Conservation (phyloP, 2,113 vertebrate genomes). For the Etheostoma cragini region DNA sequence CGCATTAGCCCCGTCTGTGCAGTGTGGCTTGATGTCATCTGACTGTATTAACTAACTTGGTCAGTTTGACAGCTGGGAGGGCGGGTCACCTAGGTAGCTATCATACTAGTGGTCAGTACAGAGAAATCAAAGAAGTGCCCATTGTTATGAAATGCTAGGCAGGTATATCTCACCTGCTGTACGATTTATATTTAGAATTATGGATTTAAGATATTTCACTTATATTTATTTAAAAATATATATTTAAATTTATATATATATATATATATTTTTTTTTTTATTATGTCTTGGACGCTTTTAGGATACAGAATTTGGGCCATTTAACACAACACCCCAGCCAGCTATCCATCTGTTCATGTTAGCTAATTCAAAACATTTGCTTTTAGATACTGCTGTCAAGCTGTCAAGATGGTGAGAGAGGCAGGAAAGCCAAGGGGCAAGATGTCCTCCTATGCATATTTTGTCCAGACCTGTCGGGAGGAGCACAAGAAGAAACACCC, state of each 20-base stretch:
- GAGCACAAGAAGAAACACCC: constrained; percentile 99
- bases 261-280: neutral
- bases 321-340: neutral
- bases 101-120: constrained; percentile 10
- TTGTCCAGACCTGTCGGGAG: constrained; percentile 97
- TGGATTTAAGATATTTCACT: neutral
- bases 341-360: neutral
- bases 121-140: constrained; percentile 4
- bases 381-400: constrained; percentile 78
- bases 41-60: constrained; percentile 34
- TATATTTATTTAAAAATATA: too few relatives aligned
- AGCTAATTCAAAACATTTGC: neutral
- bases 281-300: neutral
- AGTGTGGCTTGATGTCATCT: constrained; percentile 28
- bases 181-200: neutral
- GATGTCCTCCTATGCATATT: constrained; percentile 98
- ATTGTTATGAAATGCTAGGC: neutral
- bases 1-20: constrained; percentile 7
- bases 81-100: constrained; percentile 34
- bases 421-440: constrained; percentile 95
- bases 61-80: constrained; percentile 55
- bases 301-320: neutral
- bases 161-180: neutral
- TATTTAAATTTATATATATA: neutral
- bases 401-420: constrained; percentile 93